Percentiles rank a stretch among this genome's conserved stretches.
phyloP scores from a whole-genome alignment of 2,797 vertebrate species.

The Acanthurus lineatus region DNA sequence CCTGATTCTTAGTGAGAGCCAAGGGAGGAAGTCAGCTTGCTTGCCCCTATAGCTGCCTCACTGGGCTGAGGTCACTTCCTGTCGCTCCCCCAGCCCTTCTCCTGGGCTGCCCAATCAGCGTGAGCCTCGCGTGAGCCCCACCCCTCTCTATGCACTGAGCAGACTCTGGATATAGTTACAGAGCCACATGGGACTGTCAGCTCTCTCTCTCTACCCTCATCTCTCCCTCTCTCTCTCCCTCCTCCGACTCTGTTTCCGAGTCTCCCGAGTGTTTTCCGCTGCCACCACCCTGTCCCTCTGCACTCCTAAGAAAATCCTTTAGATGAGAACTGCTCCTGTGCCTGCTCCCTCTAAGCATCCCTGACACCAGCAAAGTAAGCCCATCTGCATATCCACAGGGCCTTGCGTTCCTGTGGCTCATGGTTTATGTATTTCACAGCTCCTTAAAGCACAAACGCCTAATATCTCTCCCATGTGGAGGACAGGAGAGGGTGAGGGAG shows the following conservation, averaged over 20 bases:
- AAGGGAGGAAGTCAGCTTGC: slow-evolving; percentile 94
- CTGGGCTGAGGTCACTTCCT: slow-evolving; percentile 96
- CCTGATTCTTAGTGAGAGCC: slow-evolving; percentile 94
- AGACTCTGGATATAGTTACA: slow-evolving; percentile 98
- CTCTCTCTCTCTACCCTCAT: slow-evolving; percentile 60
- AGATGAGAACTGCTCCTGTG: slow-evolving; percentile 92
- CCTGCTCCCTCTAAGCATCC: slow-evolving; percentile 92
- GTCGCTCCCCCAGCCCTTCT: slow-evolving; percentile 92
- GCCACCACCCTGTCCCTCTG: slow-evolving; percentile 84
- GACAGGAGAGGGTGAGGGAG: slow-evolving; percentile 68
- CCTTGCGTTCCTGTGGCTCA: slow-evolving; percentile 96
- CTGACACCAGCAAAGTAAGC: slow-evolving; percentile 97
- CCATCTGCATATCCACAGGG: slow-evolving; percentile 99
- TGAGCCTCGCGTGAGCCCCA: slow-evolving; percentile 87
- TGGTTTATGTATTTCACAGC: slow-evolving; percentile 99
- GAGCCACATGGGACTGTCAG: slow-evolving; percentile 92
- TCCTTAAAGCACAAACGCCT: slow-evolving; percentile 98
- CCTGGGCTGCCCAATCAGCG: slow-evolving; percentile 93
- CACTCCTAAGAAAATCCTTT: slow-evolving; percentile 93
- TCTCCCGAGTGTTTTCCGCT: slow-evolving; percentile 78
- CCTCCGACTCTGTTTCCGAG: slow-evolving; percentile 77
- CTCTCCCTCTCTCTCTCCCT: slow-evolving; percentile 57
- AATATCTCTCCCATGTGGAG: slow-evolving; percentile 97
- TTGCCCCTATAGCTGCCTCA: slow-evolving; percentile 93
- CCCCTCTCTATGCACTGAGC: slow-evolving; percentile 88